Percentiles rank a stretch among this genome's conserved stretches.
These are phyloP conservation scores for Patella caerulea DNA, from an alignment of 2,888 invertebrate genomes.

Conservation along the genomic window DNA sequence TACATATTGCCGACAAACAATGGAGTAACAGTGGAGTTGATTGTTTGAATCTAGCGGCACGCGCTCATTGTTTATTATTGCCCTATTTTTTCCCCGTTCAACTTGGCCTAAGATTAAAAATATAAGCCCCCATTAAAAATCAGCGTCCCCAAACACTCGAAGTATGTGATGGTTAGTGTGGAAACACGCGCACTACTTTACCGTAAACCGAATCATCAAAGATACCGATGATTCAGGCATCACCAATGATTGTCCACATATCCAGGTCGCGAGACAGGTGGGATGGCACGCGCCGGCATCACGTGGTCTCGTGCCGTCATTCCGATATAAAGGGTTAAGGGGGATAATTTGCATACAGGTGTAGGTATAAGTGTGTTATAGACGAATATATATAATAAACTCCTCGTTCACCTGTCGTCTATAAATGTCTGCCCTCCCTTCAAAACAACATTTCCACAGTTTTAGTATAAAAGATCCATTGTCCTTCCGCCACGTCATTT, in stretches of 20 bases:
- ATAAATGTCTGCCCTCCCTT: background rate
- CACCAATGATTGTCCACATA: too few relatives aligned
- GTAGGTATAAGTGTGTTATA: background rate
- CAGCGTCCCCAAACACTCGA: too few relatives aligned
- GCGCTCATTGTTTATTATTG: background rate
- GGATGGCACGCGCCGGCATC: background rate
- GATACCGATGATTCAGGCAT: too few relatives aligned
- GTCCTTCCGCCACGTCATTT: background rate
- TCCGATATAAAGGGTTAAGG: background rate
- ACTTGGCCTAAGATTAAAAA: too few relatives aligned
- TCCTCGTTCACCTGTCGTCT: background rate
- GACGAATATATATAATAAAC: too few relatives aligned
- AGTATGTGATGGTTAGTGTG: background rate
- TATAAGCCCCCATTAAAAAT: too few relatives aligned
- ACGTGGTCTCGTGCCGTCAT: background rate
- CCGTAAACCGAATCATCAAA: too few relatives aligned
- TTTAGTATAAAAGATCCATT: background rate
- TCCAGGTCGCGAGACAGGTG: background rate
- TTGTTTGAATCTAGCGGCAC: conserved; percentile 4
- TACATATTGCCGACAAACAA: background rate
- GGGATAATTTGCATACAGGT: conserved; percentile 7
- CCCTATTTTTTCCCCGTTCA: too few relatives aligned
- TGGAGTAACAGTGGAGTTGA: background rate
- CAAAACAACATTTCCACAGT: background rate
- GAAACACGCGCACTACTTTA: background rate